Conservation (phyloP, 1,140 invertebrate genomes). For the Venturia canescens region DNA sequence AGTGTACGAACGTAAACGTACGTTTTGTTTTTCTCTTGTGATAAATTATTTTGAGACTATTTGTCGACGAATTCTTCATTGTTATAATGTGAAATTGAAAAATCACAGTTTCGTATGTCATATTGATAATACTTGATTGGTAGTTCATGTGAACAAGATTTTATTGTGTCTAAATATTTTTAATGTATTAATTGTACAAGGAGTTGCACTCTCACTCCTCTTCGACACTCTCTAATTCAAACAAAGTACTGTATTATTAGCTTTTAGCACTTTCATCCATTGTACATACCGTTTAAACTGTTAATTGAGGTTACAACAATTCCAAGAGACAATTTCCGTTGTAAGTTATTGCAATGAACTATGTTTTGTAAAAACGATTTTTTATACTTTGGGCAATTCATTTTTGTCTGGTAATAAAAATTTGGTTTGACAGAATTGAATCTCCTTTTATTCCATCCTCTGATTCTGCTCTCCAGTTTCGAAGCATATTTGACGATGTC, state of each 20-base stretch:
- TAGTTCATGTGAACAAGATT: conserved; percentile 33
- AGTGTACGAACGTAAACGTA: not conserved
- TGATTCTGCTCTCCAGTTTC: no score
- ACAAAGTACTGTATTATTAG: not conserved
- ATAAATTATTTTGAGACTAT: conserved; percentile 34
- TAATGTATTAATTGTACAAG: not conserved
- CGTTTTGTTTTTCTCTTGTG: conserved; percentile 18
- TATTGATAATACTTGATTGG: conserved; percentile 40
- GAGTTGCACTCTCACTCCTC: not conserved
- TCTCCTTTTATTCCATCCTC: no score
- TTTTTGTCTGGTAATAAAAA: no score
- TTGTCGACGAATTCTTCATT: conserved; percentile 3
- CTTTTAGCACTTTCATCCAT: conserved; percentile 2
- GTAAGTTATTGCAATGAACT: no score
- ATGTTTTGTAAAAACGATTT: no score
- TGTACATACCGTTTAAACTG: not conserved
- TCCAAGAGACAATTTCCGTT: no score
- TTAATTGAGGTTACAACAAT: not conserved
- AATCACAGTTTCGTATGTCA: conserved; percentile 42
- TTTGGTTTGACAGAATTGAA: no score
- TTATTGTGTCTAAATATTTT: not conserved
- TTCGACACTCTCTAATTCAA: not conserved
- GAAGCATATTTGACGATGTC: no score
- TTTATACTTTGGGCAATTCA: no score
- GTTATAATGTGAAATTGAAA: conserved; percentile 29